Percentiles rank a stretch among this genome's conserved stretches.
These are phyloP conservation scores for Chanos chanos DNA, from an alignment of 2,797 vertebrate species.

Conservation along the genomic window DNA sequence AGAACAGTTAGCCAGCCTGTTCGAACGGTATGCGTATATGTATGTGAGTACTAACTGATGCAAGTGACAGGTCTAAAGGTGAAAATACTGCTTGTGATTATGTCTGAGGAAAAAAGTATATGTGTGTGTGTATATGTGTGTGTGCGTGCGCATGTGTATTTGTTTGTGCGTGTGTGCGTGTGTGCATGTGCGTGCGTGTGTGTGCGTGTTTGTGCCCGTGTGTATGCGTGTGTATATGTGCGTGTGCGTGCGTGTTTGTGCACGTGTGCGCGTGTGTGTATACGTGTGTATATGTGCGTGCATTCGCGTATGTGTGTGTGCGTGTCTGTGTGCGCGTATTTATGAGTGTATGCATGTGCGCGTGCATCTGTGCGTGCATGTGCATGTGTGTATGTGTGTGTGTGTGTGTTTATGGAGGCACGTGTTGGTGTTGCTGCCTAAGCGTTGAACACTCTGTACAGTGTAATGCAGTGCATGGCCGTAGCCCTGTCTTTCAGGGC, in stretches of 20 bases:
- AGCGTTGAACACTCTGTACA: not conserved
- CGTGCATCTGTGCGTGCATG: not conserved
- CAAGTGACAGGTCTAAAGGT: no score
- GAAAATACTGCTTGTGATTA: no score
- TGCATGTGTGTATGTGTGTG: not conserved
- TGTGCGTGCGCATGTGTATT: no score
- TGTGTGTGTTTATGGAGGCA: not conserved
- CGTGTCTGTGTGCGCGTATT: not conserved
- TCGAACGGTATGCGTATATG: no score
- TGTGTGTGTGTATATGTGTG: no score
- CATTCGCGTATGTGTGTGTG: not conserved
- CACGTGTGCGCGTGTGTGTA: not conserved
- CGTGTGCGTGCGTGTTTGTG: not conserved
- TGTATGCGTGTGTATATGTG: not conserved
- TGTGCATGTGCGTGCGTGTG: not conserved
- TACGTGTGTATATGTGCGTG: not conserved
- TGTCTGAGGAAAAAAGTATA: no score
- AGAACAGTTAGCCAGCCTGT: no score
- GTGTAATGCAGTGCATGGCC: not conserved
- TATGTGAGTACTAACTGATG: no score
- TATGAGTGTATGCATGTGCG: not conserved
- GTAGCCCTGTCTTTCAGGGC: conserved; percentile 47
- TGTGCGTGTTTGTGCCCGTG: not conserved
- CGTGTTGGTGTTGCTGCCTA: not conserved
- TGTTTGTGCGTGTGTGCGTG: no score